Base-by-base conservation (phyloP, 1,140 invertebrate species). In the Bombus difficillimus region DNA sequence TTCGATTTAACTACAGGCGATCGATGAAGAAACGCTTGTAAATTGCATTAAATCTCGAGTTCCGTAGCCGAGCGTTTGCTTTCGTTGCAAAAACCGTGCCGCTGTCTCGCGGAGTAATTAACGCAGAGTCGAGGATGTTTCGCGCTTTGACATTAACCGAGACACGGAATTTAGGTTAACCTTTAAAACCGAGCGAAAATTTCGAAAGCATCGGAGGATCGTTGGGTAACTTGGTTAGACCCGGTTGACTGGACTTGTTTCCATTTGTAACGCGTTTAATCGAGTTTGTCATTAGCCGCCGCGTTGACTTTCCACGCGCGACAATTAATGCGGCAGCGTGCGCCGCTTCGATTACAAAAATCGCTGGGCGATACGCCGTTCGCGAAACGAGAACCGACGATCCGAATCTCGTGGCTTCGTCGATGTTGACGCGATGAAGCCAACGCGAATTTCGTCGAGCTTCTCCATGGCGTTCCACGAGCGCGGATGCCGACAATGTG, bases 41-140 rank as follows among this genome's bases (percentile, higher is more conserved):
- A 89, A 89, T 90, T 87, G 71, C 62, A 79, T 90, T 90, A 89
- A 71, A 57, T 72, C 77, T 28, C 72, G 86, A 64, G 80, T 4
- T 43, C n/a, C 69, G n/a, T 73, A 12, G 37, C n/a, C 32, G 32
- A 28, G 76, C 37, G 62, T 37, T 37, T 43, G 74, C 66, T 69
- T 64, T 77, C 59, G 62, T 66, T 43, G 62, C 62, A 39, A 32
- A 66, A 66, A 57, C 22, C 22, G 28, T 53, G 6, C 5, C 5
- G 5, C 18, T 53, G 47, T 53, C 47, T 53, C 18, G 47, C 28
- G 41, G 1, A 15, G 34, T 32, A 47, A 83, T 77, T 77, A 75
- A 59, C 80, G 39, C 18, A 12, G 43, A 25, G 5, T 6, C 41
- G 53, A 18, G 53, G n/a, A 39, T 34, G 74, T 37, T 39, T 28